A percentile compares a stretch with the other conserved stretches of the same genome.
phyloP scores from a whole-genome alignment of 37 sponge, comb jelly and placozoan genomes.

The Petrosia ficiformis region DNA sequence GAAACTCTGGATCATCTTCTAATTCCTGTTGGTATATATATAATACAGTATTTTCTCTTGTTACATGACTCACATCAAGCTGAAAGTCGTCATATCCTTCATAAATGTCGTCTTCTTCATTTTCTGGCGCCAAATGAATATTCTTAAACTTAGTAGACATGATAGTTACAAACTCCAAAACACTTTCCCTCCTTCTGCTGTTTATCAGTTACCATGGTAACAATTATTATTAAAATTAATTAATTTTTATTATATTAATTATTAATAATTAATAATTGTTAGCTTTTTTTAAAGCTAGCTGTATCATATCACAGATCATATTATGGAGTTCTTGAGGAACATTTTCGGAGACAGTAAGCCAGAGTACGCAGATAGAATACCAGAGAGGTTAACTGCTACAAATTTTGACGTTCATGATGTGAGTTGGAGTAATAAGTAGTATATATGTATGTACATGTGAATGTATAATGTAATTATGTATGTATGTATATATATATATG shows the following conservation, averaged over 20 bases:
- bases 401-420: constrained; percentile 51
- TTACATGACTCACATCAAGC: constrained; percentile 36
- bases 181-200: background rate
- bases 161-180: background rate
- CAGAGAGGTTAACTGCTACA: constrained; percentile 32
- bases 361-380: constrained; percentile 53
- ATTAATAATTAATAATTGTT: no score
- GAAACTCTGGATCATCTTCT: constrained; percentile 90
- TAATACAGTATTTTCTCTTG: background rate
- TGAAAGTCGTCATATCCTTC: constrained; percentile 68
- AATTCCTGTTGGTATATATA: constrained; percentile 48
- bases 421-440: background rate
- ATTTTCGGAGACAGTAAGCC: constrained; percentile 32
- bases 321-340: background rate
- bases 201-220: background rate
- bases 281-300: no score
- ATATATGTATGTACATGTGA: no score
- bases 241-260: no score
- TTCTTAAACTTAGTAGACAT: constrained; percentile 22
- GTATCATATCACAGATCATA: no score
- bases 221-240: no score
- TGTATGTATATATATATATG: no score
- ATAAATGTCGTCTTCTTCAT: constrained; percentile 86
- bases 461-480: no score
- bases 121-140: constrained; percentile 77